Evolutionary conservation across 2,797 vertebrate species (phyloP).

Genomic region (Phaenicophaeus curvirostris): DNA sequence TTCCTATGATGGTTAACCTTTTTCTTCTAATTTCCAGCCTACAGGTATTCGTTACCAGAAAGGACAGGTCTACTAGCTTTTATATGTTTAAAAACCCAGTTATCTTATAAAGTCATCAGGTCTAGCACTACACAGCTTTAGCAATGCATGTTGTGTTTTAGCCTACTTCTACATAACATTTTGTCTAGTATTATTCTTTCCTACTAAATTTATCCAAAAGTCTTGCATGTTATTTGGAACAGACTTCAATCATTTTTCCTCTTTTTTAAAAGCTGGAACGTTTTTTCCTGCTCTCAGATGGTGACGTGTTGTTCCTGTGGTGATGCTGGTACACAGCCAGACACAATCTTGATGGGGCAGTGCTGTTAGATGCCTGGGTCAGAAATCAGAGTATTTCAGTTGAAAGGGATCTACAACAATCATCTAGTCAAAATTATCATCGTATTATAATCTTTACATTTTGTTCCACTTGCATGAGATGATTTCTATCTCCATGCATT

Average conservation of each 20-base stretch:
- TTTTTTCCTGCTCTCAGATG: not conserved
- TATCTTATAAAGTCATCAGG: not conserved
- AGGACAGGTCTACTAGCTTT: not conserved
- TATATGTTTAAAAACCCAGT: not conserved
- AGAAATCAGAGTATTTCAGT: not conserved
- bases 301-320: not conserved
- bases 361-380: not conserved
- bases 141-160: not conserved
- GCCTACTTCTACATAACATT: not conserved
- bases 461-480: conserved; percentile 13
- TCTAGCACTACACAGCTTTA: not conserved
- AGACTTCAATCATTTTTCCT: not conserved
- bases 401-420: not conserved
- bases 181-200: not conserved
- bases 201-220: not conserved
- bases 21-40: not conserved
- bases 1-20: not conserved
- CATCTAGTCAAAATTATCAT: not conserved
- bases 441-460: not conserved
- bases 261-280: not conserved
- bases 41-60: not conserved
- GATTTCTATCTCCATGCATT: conserved; percentile 11
- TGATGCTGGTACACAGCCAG: not conserved
- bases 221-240: not conserved
- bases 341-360: not conserved